Evolutionary conservation across 2,797 vertebrate species (phyloP), one percentile per base, ranked within the genome.

Genomic region (Odontamblyopus lacepedii): DNA sequence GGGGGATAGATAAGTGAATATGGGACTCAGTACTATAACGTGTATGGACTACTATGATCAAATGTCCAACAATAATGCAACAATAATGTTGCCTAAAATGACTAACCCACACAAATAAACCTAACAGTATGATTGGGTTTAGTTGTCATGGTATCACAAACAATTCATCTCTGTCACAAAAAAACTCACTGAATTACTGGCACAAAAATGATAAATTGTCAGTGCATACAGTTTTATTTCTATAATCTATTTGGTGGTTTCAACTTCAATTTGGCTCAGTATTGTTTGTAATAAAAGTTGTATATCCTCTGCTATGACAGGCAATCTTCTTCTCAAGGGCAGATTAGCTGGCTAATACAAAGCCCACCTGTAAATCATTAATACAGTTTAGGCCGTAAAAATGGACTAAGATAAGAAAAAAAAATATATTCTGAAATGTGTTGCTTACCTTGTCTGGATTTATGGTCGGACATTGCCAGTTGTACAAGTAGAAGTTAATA

Each of bases 401-500:
- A n/a, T 63, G 30, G 2, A 6, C 12, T 9, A 29, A 32, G 27
- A 30, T 27, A 60, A 16, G 8, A 8, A n/a, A 18, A 19, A 55
- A 56, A 9, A 3, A 23, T 15, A 15, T 4, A 48, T 15, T 48
- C 11, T 23, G 12, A 53, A n/a, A 29, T 5, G 13, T 57, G 32
- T 38, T 59, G 16, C 62, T 8, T 88, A 98, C 97, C 96, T 98
- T 97, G 83, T 98, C 95, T 4, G 96, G 87, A 19, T 92, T 93
- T 89, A 98, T 95, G 77, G 82, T 93, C 65, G 97, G 96, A 88
- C 97, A 98, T 84, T 93, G 96, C 98, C 98, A 99, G 93, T 99
- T 99, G 94, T 97, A 99, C 77, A 99, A 92, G 84, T 99, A 99
- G 95, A 96, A 98, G 92, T 99, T 94, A 85, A 96, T 89, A 73